Evolutionary conservation across 2,797 vertebrate genomes (phyloP).

Genomic region (Ispidina picta): DNA sequence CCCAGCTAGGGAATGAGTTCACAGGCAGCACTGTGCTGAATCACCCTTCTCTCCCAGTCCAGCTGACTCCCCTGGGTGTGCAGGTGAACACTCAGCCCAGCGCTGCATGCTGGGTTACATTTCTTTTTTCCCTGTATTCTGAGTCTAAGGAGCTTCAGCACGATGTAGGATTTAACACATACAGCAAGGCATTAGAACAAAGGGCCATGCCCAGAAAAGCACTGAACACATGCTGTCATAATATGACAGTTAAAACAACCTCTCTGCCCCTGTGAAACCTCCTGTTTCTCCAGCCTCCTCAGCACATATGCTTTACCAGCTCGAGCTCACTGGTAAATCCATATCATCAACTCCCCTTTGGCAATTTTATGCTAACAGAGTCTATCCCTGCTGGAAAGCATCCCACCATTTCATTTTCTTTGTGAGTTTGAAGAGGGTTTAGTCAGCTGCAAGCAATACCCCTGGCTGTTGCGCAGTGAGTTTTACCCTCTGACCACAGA

Average conservation of each 20-base stretch:
- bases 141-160: not conserved
- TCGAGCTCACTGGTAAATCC: conserved; percentile 14
- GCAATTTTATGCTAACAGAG: conserved; percentile 34
- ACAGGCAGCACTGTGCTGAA: not conserved
- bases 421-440: conserved; percentile 5
- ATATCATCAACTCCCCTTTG: conserved; percentile 42
- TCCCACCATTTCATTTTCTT: not conserved
- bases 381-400: conserved; percentile 34
- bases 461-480: not conserved
- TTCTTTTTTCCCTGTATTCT: not conserved
- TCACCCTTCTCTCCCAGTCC: not conserved
- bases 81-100: not conserved
- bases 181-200: conserved; percentile 44
- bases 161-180: conserved; percentile 60
- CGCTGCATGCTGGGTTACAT: not conserved
- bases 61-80: not conserved
- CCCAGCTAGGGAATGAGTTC: not conserved
- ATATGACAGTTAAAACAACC: conserved; percentile 55
- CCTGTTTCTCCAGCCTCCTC: conserved; percentile 58
- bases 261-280: conserved; percentile 46
- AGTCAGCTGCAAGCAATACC: not conserved
- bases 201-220: conserved; percentile 60
- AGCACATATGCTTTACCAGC: conserved; percentile 63
- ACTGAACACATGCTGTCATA: conserved; percentile 48
- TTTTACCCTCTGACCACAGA: conserved; percentile 33